Evolutionary conservation across 2,888 invertebrate species (phyloP).

Genomic region (Drosophila maculinotata): DNA sequence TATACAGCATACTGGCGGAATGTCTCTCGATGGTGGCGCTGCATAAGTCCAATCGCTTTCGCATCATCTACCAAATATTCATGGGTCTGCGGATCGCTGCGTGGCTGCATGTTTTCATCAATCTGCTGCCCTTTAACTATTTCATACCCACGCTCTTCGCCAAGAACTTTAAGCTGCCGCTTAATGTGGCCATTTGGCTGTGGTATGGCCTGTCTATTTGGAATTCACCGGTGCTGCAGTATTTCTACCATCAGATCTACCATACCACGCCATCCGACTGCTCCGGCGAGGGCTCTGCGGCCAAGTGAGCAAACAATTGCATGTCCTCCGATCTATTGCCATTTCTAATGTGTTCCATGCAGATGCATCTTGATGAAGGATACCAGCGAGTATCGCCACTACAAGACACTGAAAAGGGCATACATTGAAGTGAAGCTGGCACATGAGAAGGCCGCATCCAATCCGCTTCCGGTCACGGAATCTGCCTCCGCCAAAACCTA

Average conservation of each 20-base stretch:
- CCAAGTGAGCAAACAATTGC: constrained; percentile 69
- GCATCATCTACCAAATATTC: constrained; percentile 83
- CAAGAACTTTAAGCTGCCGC: constrained; percentile 83
- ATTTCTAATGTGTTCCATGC: background rate
- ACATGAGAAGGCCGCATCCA: constrained; percentile 77
- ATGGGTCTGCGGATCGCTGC: constrained; percentile 83
- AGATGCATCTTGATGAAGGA: constrained; percentile 84
- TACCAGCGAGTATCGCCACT: constrained; percentile 83
- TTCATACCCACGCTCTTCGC: constrained; percentile 84
- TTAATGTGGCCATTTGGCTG: constrained; percentile 83
- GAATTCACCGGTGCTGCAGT: constrained; percentile 85
- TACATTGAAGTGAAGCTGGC: constrained; percentile 84
- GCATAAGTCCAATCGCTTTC: constrained; percentile 82
- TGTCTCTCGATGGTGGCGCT: constrained; percentile 81
- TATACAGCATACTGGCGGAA: constrained; percentile 84
- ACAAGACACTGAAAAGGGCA: constrained; percentile 83
- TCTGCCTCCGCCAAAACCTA: constrained; percentile 84
- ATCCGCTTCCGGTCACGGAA: constrained; percentile 67
- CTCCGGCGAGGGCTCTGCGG: constrained; percentile 84
- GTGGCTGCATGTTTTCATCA: constrained; percentile 84
- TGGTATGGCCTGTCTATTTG: constrained; percentile 85
- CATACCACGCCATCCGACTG: constrained; percentile 83
- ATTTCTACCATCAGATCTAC: constrained; percentile 85
- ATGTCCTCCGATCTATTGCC: background rate
- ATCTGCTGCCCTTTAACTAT: constrained; percentile 84